Evolutionary conservation across 2,797 vertebrate species (phyloP), one percentile per base, ranked within the genome.

Genomic region (Urocyon cinereoargenteus): DNA sequence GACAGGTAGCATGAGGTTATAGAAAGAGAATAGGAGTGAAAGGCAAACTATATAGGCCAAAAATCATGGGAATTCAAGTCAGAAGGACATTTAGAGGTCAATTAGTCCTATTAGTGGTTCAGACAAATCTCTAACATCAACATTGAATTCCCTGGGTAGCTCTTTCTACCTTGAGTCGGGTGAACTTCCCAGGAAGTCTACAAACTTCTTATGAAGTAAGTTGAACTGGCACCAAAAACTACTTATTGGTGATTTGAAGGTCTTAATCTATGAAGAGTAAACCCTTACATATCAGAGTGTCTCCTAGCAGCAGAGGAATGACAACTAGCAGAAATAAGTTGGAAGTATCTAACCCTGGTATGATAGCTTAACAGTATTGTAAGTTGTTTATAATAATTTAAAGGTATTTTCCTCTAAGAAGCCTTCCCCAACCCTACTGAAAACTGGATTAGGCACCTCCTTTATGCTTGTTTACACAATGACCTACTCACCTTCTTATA

Each of bases 171-270:
- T 96, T 92, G 34, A 79, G 5, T 90, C 16, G 90, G 19, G 49
- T 94, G 61, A 82, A 40, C 51, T 57, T 94, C 28, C 28, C 28
- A 86, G 36, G n/a, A 11, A 77, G 53, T 62, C 24, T 51, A 86
- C 51, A 45, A 55, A 81, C 18, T 28, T 95, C 87, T 28, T 73
- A 91, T 40, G 81, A 94, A 94, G 45, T 87, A 40, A 89, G 16
- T 96, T 93, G 24, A 90, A 68, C 49, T 89, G 45, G 31, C 34
- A 59, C 12, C 12, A 88, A 92, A 86, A 85, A 59, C 5, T 51
- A 92, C 34, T 85, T 85, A 45, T 64, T 85, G 77, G 26, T 77
- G n/a, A 6, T 79, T 86, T 90, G 18, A 62, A 93, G 31, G 28
- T 28, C 22, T 77, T 85, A 77, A 77, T 77, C n/a, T 87, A 72